Conservation (phyloP, 2,113 vertebrate species). For the Microcebus murinus region DNA sequence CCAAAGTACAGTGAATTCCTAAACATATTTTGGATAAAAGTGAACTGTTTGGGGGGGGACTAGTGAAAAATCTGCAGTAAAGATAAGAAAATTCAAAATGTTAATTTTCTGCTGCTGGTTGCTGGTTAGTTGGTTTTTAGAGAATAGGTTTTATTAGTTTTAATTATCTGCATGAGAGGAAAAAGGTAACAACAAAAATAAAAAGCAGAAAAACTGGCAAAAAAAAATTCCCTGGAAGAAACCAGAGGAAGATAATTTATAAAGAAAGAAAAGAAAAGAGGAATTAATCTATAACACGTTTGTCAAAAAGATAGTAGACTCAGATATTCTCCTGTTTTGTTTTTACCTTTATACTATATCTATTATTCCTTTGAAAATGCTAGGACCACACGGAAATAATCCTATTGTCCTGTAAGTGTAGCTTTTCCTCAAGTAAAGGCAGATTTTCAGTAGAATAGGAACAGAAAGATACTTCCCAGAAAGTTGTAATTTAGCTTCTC, state of each 20-base stretch:
- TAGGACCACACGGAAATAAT: not conserved
- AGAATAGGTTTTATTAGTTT: not conserved
- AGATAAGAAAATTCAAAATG: not conserved
- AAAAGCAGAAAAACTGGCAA: not conserved
- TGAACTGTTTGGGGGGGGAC: not conserved
- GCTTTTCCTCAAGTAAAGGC: not conserved
- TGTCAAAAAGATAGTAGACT: not conserved
- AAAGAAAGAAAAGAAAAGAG: not conserved
- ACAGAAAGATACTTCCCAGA: not conserved
- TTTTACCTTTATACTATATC: not conserved
- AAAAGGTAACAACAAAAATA: not conserved
- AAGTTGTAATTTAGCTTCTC: not conserved
- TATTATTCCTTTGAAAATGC: not conserved
- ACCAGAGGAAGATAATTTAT: not conserved
- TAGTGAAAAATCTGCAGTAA: not conserved
- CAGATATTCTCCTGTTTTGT: not conserved
- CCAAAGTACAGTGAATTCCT: not conserved
- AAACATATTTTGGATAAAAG: not conserved
- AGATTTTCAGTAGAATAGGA: slow-evolving; percentile 7
- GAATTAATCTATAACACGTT: not conserved
- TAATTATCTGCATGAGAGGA: not conserved
- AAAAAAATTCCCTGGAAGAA: not conserved
- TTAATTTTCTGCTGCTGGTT: not conserved
- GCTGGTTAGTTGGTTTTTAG: not conserved
- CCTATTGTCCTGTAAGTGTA: not conserved